Percentiles rank a stretch among this genome's conserved stretches.
phyloP scores from a whole-genome alignment of 1,140 invertebrate genomes.

The Pentalonia nigronervosa region DNA sequence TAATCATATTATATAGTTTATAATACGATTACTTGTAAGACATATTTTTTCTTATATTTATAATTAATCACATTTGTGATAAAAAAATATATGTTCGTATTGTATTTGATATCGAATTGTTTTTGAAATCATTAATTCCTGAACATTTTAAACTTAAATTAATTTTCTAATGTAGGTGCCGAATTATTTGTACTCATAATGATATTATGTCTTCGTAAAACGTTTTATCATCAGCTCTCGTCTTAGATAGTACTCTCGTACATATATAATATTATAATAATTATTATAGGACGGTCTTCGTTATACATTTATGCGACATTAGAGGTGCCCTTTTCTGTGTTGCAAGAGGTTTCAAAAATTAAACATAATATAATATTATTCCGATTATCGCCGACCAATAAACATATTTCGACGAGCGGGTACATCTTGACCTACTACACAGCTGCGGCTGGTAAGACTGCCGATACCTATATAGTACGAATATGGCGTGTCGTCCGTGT shows the following conservation, averaged over 20 bases:
- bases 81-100: background rate
- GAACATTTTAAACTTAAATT: background rate
- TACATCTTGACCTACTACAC: background rate
- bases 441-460: background rate
- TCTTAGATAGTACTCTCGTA: too few relatives aligned
- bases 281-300: too few relatives aligned
- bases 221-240: too few relatives aligned
- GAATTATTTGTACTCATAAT: background rate
- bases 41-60: background rate
- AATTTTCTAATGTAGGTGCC: background rate
- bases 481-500: constrained; percentile 9
- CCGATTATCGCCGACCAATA: too few relatives aligned
- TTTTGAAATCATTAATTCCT: background rate
- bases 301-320: too few relatives aligned
- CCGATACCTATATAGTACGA: background rate
- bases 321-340: too few relatives aligned
- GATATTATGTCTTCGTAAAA: too few relatives aligned
- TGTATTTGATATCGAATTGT: background rate
- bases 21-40: background rate
- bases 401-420: background rate
- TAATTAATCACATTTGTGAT: too few relatives aligned
- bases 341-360: too few relatives aligned
- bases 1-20: background rate
- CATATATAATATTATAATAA: too few relatives aligned
- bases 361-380: too few relatives aligned